Evolutionary conservation across 2,888 invertebrate genomes (phyloP).

Genomic region (Napeogenes inachia): DNA sequence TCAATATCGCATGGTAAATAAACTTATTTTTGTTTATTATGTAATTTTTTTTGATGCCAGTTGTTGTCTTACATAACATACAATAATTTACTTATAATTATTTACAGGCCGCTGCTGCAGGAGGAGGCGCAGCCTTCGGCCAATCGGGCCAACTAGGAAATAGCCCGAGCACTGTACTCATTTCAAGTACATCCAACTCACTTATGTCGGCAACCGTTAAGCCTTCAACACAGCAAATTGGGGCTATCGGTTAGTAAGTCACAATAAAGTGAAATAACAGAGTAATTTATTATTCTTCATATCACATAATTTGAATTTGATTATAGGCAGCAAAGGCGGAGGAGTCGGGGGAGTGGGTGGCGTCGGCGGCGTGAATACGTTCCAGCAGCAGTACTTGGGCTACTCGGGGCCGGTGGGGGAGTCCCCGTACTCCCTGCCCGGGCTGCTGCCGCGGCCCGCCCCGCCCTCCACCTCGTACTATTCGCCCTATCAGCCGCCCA

Average conservation of each 20-base stretch:
- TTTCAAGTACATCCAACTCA: constrained; percentile 91
- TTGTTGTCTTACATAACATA: too few species aligned
- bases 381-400: constrained; percentile 72
- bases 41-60: too few species aligned
- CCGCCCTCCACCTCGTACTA: constrained; percentile 71
- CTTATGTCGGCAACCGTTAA: constrained; percentile 93
- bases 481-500: constrained; percentile 68
- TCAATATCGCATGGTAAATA: constrained; percentile 69
- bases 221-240: constrained; percentile 87
- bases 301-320: not conserved
- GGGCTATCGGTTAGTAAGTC: constrained; percentile 82
- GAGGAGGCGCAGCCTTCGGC: constrained; percentile 83
- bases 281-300: not conserved
- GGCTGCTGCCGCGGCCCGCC: constrained; percentile 68
- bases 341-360: constrained; percentile 65
- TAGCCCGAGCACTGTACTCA: constrained; percentile 91
- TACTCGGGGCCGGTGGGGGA: constrained; percentile 70
- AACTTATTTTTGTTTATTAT: not conserved
- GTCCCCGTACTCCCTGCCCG: constrained; percentile 64
- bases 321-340: constrained; percentile 48
- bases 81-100: not conserved
- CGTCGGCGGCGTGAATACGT: constrained; percentile 67
- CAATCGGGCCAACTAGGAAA: constrained; percentile 88
- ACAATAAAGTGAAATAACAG: not conserved
- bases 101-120: constrained; percentile 67